phyloP scores from a whole-genome alignment of 1,140 invertebrate species.

The Neuroterus valhalla region DNA sequence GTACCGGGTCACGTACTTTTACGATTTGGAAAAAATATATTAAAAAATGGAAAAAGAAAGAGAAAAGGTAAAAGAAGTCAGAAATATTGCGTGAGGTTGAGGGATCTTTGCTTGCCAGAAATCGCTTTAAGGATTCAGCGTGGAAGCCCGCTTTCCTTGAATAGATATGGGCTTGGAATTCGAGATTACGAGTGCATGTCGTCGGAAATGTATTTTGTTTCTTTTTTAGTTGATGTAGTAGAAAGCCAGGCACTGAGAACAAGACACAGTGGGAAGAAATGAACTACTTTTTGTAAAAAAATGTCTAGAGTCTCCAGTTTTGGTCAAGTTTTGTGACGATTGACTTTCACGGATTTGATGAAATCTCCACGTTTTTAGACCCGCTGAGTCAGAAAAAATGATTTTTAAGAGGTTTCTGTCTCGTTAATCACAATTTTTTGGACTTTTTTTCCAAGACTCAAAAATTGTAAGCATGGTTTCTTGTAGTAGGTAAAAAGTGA shows the following conservation, averaged over 20 bases:
- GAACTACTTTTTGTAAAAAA: too few relatives aligned
- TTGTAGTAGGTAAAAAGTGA: too few relatives aligned
- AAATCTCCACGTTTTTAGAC: too few relatives aligned
- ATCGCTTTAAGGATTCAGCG: constrained; percentile 19
- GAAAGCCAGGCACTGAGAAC: constrained; percentile 4
- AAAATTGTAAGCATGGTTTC: too few relatives aligned
- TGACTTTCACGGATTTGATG: too few relatives aligned
- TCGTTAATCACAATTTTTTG: too few relatives aligned
- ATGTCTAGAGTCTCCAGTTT: too few relatives aligned
- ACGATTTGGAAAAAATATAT: not conserved
- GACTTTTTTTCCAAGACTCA: too few relatives aligned
- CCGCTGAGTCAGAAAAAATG: too few relatives aligned
- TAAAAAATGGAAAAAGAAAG: not conserved
- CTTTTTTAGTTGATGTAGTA: not conserved
- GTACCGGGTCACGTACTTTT: not conserved
- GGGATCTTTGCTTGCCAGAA: not conserved
- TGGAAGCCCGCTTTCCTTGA: not conserved
- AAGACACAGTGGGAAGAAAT: too few relatives aligned
- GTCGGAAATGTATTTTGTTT: constrained; percentile 9
- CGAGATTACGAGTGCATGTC: constrained; percentile 14
- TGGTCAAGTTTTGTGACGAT: too few relatives aligned
- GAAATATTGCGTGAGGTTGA: not conserved
- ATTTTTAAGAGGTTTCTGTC: too few relatives aligned
- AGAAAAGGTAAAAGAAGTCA: not conserved
- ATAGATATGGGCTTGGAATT: constrained; percentile 18